Evolutionary conservation across 1,140 invertebrate species (phyloP), one percentile per base, ranked within the genome.

Genomic region (Papilio polytes): DNA sequence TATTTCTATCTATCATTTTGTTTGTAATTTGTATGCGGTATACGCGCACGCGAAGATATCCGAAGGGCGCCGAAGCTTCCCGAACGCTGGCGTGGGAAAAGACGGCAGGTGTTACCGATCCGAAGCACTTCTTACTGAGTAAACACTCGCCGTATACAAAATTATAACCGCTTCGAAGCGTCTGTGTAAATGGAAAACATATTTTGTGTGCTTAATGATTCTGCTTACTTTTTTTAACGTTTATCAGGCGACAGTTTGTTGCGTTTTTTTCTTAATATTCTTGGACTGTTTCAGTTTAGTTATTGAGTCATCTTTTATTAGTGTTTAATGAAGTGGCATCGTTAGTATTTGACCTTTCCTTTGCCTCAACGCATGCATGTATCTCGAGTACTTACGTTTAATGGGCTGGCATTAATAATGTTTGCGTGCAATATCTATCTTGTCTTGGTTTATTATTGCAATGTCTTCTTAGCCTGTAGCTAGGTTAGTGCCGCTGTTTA

Each of bases 121-220:
- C 89, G 83, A 89, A 89, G 86, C 92, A 91, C 91, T 93, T 94
- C 92, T 92, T 94, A 92, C 91, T 94, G 91, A 93, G 91, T 94
- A 94, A 94, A 94, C 93, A 94, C 90, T 93, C 91, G 86, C 78
- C 90, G 87, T 93, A 91, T 93, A 94, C 92, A 92, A 94, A 94
- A 95, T 94, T 94, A 94, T 94, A 94, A 92, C 92, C 91, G 90
- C 89, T 90, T 91, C 88, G 89, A 84, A 90, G 87, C 90, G 91
- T 92, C 87, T 94, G 91, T 90, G 85, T 91, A 93, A 94, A 93
- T 95, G 92, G 91, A 93, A 94, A 93, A 95, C 94, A 95, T 95
- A 94, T 94, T 94, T 95, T 95, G 94, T 95, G 90, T 94, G 90
- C 90, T 94, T 95, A 95, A 95, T 95, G 94, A 95, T 94, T 94